These are phyloP conservation scores for Watsonalla cultraria DNA, from an alignment of 2,888 invertebrate species.

Conservation along the genomic window DNA sequence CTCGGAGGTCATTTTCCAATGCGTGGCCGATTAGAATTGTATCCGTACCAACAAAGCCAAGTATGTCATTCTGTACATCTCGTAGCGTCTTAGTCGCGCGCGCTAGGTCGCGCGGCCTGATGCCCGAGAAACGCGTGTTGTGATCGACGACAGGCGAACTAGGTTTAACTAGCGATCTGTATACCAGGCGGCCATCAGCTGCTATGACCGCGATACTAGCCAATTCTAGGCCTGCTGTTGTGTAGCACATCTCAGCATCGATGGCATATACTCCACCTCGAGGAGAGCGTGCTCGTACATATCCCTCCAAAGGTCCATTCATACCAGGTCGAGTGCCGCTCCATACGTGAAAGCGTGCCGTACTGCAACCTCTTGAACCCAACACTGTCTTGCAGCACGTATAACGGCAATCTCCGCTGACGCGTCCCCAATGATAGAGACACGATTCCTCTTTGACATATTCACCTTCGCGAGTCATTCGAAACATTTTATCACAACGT, in stretches of 20 bases:
- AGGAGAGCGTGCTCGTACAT: constrained; percentile 78
- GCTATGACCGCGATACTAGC: constrained; percentile 92
- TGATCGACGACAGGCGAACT: constrained; percentile 91
- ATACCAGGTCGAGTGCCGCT: constrained; percentile 83
- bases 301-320: constrained; percentile 86
- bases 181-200: constrained; percentile 85
- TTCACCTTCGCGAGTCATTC: constrained; percentile 83
- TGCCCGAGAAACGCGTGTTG: constrained; percentile 97
- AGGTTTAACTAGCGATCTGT: constrained; percentile 92
- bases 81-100: constrained; percentile 83
- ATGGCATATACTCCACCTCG: constrained; percentile 86
- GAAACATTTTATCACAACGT: constrained; percentile 85
- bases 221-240: constrained; percentile 90
- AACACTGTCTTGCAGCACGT: constrained; percentile 80
- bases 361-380: constrained; percentile 81
- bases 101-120: constrained; percentile 80
- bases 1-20: constrained; percentile 94
- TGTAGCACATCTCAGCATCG: constrained; percentile 99
- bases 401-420: constrained; percentile 77
- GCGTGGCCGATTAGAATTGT: constrained; percentile 97
- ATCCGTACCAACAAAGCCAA: constrained; percentile 87
- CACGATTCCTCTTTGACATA: constrained; percentile 88
- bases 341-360: constrained; percentile 86
- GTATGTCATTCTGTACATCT: constrained; percentile 92
- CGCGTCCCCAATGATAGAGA: constrained; percentile 92